Percentiles rank a stretch among this genome's conserved stretches.
Conservation (phyloP, 2,113 vertebrate species). For the Hemiscyllium ocellatum region DNA sequence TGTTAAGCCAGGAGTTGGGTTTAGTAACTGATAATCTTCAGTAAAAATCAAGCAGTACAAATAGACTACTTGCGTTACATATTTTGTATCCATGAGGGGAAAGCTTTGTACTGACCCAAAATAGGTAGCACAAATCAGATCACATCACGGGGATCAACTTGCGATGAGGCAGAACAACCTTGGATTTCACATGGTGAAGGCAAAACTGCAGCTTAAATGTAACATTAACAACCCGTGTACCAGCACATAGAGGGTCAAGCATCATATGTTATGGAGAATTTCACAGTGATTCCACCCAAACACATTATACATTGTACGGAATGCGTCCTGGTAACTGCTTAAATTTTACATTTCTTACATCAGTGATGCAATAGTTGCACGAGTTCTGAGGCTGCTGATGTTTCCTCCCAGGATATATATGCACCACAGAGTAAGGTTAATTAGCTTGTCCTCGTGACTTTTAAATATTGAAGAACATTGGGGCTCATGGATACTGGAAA, state of each 20-base stretch:
- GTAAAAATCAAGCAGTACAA: not conserved
- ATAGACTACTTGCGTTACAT: not conserved
- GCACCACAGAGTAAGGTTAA: not conserved
- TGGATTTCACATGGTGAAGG: not conserved
- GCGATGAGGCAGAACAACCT: no score
- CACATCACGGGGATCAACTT: not conserved
- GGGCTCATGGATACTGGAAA: not conserved
- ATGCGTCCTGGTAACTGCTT: not conserved
- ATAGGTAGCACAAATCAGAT: not conserved
- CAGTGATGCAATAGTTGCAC: conserved; percentile 15
- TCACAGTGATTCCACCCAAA: not conserved
- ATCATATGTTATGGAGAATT: not conserved
- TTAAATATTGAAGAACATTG: not conserved
- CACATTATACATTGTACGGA: not conserved
- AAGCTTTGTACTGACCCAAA: not conserved
- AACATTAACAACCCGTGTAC: not conserved
- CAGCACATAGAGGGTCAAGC: not conserved
- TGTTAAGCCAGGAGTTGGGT: not conserved
- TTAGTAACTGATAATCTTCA: not conserved
- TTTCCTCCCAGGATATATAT: not conserved
- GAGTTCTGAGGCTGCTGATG: not conserved
- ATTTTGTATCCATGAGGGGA: not conserved
- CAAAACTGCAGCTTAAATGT: not conserved
- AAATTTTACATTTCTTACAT: not conserved
- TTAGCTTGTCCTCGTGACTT: not conserved